These are phyloP conservation scores for Melanotaenia nigrans DNA, from an alignment of 2,797 vertebrate species.

Conservation along the genomic window DNA sequence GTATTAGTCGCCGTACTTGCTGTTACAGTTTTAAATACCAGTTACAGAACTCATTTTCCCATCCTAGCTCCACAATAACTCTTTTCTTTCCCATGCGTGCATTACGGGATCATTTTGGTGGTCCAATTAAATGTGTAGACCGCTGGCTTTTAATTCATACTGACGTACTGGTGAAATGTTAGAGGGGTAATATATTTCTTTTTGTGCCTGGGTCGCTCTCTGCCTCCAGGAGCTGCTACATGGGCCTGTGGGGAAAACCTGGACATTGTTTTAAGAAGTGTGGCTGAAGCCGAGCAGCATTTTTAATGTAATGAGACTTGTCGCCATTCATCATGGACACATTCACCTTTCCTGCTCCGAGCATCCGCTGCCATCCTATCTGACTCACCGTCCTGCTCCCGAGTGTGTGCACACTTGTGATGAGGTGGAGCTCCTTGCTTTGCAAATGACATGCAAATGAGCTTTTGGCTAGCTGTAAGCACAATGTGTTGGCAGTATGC, in stretches of 20 bases:
- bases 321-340: slow-evolving; percentile 37
- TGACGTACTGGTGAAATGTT: background rate
- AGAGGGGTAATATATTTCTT: background rate
- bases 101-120: too few relatives aligned
- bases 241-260: background rate
- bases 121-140: background rate
- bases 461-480: slow-evolving; percentile 35
- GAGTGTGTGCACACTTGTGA: slow-evolving; percentile 16
- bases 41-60: too few relatives aligned
- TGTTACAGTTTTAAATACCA: too few relatives aligned
- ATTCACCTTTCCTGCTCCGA: slow-evolving; percentile 36
- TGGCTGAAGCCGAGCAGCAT: background rate
- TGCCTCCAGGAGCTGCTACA: background rate
- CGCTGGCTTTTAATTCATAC: background rate
- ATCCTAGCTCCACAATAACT: too few relatives aligned
- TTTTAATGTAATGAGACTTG: slow-evolving; percentile 19
- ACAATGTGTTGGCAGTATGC: slow-evolving; percentile 22
- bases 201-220: background rate
- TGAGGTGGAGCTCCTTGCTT: slow-evolving; percentile 33
- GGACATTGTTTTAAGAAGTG: background rate
- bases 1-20: too few relatives aligned
- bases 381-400: slow-evolving; percentile 31
- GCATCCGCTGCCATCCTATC: slow-evolving; percentile 25
- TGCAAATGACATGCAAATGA: slow-evolving; percentile 61
- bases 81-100: too few relatives aligned